phyloP scores from a whole-genome alignment of 2,797 vertebrate genomes.

The Synanceia verrucosa region DNA sequence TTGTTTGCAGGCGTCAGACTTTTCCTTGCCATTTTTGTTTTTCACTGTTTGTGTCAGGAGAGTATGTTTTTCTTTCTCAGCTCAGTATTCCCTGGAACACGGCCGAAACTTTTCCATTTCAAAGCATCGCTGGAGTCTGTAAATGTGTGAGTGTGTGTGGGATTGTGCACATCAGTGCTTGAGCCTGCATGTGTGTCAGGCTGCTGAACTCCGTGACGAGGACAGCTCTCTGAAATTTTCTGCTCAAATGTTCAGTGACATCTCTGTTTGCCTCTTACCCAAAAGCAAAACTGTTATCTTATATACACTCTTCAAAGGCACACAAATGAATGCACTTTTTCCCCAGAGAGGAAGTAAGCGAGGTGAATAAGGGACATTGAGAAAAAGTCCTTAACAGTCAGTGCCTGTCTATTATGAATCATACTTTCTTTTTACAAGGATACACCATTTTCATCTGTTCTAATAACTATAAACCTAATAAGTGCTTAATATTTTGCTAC shows the following conservation, averaged over 20 bases:
- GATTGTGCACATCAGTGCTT: neutral
- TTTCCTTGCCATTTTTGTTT: slow-evolving; percentile 15
- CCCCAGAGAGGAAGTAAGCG: slow-evolving; percentile 16
- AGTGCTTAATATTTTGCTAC: neutral
- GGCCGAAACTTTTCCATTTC: slow-evolving; percentile 66
- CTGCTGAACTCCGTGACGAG: slow-evolving; percentile 39
- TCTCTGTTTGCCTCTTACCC: slow-evolving; percentile 44
- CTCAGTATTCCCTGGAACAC: slow-evolving; percentile 44
- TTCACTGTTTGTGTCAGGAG: slow-evolving; percentile 17
- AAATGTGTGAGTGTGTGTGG: neutral
- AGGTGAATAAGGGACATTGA: slow-evolving; percentile 22
- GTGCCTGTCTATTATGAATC: neutral
- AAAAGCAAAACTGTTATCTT: slow-evolving; percentile 29
- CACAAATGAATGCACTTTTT: slow-evolving; percentile 15
- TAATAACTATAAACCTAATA: neutral
- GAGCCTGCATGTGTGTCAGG: slow-evolving; percentile 10
- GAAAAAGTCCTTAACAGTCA: neutral
- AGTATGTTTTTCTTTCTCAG: slow-evolving; percentile 13
- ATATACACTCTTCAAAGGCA: slow-evolving; percentile 25
- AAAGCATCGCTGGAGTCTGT: slow-evolving; percentile 42
- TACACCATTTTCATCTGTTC: neutral
- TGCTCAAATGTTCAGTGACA: slow-evolving; percentile 47
- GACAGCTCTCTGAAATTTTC: slow-evolving; percentile 37
- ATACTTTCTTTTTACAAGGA: neutral
- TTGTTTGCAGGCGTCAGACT: slow-evolving; percentile 17